These are phyloP conservation scores for Habroteleia sp. DNA, from an alignment of 2,888 invertebrate species.

Conservation along the genomic window DNA sequence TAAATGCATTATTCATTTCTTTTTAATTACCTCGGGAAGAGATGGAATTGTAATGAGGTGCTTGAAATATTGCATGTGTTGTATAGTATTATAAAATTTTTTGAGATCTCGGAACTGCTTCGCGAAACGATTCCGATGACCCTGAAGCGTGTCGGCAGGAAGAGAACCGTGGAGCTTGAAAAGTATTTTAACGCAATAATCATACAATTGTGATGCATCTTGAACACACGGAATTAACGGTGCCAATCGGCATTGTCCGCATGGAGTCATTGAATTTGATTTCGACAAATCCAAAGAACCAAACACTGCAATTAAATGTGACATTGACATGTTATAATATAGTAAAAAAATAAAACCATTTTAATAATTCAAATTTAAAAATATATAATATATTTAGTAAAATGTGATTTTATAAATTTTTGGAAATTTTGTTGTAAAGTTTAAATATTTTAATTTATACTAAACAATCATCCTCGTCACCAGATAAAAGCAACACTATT, in stretches of 20 bases:
- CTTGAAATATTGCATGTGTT: constrained; percentile 98
- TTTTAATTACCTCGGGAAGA: constrained; percentile 88
- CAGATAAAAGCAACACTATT: no score
- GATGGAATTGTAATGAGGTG: constrained; percentile 96
- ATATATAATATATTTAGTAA: no score
- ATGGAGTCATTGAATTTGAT: constrained; percentile 97
- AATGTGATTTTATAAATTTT: no score
- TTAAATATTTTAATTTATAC: no score
- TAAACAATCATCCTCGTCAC: no score
- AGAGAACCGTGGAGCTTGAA: constrained; percentile 96
- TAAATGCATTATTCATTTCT: not conserved
- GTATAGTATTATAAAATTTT: constrained; percentile 95
- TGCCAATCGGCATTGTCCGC: constrained; percentile 97
- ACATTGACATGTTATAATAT: no score
- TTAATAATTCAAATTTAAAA: no score
- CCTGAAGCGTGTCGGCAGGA: constrained; percentile 93
- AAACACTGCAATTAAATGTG: constrained; percentile 88
- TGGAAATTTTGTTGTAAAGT: no score
- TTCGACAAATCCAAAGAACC: constrained; percentile 95
- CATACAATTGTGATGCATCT: constrained; percentile 98
- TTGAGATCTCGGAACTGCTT: constrained; percentile 94
- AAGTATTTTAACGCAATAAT: constrained; percentile 96
- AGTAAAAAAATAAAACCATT: no score
- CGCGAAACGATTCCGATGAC: constrained; percentile 94
- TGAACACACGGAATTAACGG: constrained; percentile 97